These are phyloP conservation scores for Nysson spinosus DNA, from an alignment of 2,888 invertebrate species.

Conservation along the genomic window DNA sequence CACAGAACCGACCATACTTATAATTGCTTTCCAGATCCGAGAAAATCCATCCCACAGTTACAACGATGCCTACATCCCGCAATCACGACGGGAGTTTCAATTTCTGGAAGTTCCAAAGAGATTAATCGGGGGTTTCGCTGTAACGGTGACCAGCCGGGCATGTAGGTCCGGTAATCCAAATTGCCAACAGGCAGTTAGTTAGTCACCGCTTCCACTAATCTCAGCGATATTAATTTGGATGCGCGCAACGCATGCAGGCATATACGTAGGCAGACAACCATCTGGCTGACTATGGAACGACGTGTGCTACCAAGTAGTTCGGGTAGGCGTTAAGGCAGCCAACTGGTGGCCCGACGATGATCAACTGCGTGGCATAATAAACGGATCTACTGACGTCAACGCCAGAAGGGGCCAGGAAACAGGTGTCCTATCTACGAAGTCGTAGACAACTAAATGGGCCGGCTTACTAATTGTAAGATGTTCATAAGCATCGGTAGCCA, in stretches of 20 bases:
- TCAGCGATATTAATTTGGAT: conserved; percentile 57
- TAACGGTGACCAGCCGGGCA: conserved; percentile 9
- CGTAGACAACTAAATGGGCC: conserved; percentile 38
- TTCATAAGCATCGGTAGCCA: conserved; percentile 30
- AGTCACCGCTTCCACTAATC: conserved; percentile 57
- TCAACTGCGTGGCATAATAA: conserved; percentile 65
- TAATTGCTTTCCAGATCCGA: conserved; percentile 22
- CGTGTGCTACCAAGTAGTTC: conserved; percentile 36
- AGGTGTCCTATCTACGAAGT: conserved; percentile 64
- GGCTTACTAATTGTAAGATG: conserved; percentile 50
- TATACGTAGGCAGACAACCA: background rate
- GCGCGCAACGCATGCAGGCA: conserved; percentile 29
- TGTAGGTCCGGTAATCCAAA: conserved; percentile 32
- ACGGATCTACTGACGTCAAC: conserved; percentile 68
- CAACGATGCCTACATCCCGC: background rate
- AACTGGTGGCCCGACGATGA: conserved; percentile 47
- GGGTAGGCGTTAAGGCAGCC: conserved; percentile 50
- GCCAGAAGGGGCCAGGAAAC: conserved; percentile 67
- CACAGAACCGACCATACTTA: no score
- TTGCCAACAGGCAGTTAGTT: conserved; percentile 62
- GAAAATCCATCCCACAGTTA: conserved; percentile 1
- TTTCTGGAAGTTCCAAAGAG: conserved; percentile 46
- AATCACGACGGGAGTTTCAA: conserved; percentile 38
- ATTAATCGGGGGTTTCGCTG: conserved; percentile 44
- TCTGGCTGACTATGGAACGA: background rate